Conservation (phyloP, 2,113 vertebrate species). For the Datnioides undecimradiatus region DNA sequence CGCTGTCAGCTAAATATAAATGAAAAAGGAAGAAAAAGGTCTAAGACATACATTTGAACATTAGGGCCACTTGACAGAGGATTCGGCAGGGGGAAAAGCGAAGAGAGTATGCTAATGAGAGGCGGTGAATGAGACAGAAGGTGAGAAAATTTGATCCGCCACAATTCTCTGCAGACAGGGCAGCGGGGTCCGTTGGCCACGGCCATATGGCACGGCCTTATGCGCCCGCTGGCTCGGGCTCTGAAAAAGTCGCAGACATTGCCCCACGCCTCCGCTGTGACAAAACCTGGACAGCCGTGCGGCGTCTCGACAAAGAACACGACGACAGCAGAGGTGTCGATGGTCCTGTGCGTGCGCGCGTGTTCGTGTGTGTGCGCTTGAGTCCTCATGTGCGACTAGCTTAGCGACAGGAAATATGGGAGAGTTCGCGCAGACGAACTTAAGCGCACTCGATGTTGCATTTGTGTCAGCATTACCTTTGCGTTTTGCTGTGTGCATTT, state of each 20-base stretch:
- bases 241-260: conserved; percentile 39
- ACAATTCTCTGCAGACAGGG: conserved; percentile 63
- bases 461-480: not conserved
- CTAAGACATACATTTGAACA: not conserved
- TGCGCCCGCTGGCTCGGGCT: conserved; percentile 68
- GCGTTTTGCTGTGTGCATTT: not conserved
- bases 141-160: conserved; percentile 67
- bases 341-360: not conserved
- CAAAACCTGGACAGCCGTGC: conserved; percentile 38
- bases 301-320: conserved; percentile 12
- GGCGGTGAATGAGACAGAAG: conserved; percentile 57
- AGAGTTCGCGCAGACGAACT: not conserved
- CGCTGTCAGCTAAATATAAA: conserved; percentile 43
- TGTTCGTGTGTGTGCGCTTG: not conserved
- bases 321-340: not conserved
- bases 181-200: conserved; percentile 41
- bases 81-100: not conserved
- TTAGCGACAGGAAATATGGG: not conserved
- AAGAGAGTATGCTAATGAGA: conserved; percentile 24
- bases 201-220: conserved; percentile 76
- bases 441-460: not conserved
- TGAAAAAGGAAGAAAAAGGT: not conserved
- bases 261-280: conserved; percentile 48
- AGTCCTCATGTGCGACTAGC: not conserved
- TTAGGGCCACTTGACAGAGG: not conserved